Percentiles rank a stretch among this genome's conserved stretches.
These are phyloP conservation scores for Gambelia wislizenii DNA, from an alignment of 2,797 vertebrate genomes.

Conservation along the genomic window DNA sequence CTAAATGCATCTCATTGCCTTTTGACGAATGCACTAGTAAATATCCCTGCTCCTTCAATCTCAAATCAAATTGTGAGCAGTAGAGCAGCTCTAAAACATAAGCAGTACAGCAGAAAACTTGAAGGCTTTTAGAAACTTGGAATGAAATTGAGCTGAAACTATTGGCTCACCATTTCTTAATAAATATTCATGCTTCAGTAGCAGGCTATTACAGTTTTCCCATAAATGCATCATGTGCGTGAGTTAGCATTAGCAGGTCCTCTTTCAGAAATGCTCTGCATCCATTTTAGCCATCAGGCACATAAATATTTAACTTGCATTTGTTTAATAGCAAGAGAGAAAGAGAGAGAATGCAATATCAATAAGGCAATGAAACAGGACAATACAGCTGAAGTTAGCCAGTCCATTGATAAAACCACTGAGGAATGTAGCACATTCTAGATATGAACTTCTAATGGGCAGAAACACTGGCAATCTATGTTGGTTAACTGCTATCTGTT, in stretches of 20 bases:
- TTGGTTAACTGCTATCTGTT: not conserved
- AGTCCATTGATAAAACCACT: not conserved
- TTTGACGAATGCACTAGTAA: slow-evolving; percentile 11
- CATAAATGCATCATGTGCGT: slow-evolving; percentile 41
- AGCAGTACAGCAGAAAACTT: slow-evolving; percentile 51
- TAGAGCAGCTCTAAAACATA: slow-evolving; percentile 7
- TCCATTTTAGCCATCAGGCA: slow-evolving; percentile 62
- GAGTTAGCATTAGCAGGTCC: slow-evolving; percentile 39
- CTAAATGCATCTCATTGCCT: slow-evolving; percentile 2
- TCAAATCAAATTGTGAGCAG: slow-evolving; percentile 6
- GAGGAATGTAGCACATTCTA: not conserved
- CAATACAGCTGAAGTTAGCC: slow-evolving; percentile 10
- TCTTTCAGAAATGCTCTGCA: slow-evolving; percentile 36
- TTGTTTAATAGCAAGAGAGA: slow-evolving; percentile 11
- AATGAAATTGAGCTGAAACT: slow-evolving; percentile 61
- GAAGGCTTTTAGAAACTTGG: slow-evolving; percentile 55
- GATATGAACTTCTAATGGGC: not conserved
- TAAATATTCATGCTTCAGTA: slow-evolving; percentile 63
- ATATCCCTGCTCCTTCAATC: not conserved
- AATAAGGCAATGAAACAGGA: slow-evolving; percentile 7
- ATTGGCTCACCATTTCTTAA: slow-evolving; percentile 56
- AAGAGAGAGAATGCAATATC: slow-evolving; percentile 14
- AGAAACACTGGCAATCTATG: not conserved
- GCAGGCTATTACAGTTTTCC: slow-evolving; percentile 46
- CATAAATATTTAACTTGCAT: slow-evolving; percentile 66